phyloP scores from a whole-genome alignment of 2,888 invertebrate genomes.

The Leptinotarsa rubiginosa region DNA sequence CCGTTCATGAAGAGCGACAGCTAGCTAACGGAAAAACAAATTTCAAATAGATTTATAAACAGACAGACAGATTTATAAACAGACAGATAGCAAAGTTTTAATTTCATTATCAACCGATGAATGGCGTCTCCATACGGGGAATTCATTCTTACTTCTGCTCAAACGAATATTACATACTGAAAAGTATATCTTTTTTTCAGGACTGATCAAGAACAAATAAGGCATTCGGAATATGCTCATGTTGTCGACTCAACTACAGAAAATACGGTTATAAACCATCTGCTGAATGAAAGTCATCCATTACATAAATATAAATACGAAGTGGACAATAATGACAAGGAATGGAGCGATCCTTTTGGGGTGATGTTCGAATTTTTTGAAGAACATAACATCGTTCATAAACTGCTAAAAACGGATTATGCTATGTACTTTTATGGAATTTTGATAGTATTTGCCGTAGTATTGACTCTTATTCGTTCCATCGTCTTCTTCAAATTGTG shows the following conservation, averaged over 20 bases:
- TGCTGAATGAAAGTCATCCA: not conserved
- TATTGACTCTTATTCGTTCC: slow-evolving; percentile 74
- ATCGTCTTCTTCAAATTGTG: slow-evolving; percentile 78
- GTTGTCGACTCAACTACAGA: not conserved
- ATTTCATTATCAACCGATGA: too few relatives aligned
- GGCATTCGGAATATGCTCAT: slow-evolving; percentile 30
- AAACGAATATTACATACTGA: too few relatives aligned
- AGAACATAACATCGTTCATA: not conserved
- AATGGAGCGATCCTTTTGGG: not conserved
- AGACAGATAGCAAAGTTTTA: too few relatives aligned
- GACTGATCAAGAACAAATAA: slow-evolving; percentile 57
- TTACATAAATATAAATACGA: not conserved
- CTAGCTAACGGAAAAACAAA: too few relatives aligned
- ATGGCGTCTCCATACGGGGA: too few relatives aligned
- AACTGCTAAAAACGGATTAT: slow-evolving; percentile 45
- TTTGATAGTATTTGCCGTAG: slow-evolving; percentile 70
- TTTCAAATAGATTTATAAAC: too few relatives aligned
- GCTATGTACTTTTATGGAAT: slow-evolving; percentile 68
- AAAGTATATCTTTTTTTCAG: slow-evolving; percentile 43
- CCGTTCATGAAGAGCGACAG: too few relatives aligned
- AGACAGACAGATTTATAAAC: too few relatives aligned
- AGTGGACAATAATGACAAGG: not conserved
- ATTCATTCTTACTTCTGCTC: too few relatives aligned
- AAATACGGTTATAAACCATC: not conserved
- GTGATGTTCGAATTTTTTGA: slow-evolving; percentile 29